These are phyloP conservation scores for Heliconius melpomene DNA, from an alignment of 1,140 invertebrate species.

Conservation along the genomic window DNA sequence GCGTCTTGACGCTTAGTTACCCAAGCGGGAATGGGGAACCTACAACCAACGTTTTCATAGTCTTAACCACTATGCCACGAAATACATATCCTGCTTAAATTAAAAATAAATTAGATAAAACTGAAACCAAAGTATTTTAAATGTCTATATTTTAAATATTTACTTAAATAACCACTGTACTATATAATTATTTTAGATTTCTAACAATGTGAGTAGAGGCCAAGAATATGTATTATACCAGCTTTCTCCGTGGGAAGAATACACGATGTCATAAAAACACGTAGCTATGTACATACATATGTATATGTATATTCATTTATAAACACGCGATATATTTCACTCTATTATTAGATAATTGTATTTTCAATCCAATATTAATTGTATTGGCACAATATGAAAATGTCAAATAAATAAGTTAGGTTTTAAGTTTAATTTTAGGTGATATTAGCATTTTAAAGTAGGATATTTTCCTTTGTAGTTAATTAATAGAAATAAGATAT, in stretches of 20 bases:
- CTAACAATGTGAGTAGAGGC: neutral
- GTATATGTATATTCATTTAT: neutral
- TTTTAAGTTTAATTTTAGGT: too few relatives aligned
- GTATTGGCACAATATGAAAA: too few relatives aligned
- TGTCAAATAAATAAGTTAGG: too few relatives aligned
- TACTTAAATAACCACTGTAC: neutral
- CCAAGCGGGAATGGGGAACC: too few relatives aligned
- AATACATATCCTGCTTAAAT: neutral
- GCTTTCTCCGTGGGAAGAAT: conserved; percentile 39
- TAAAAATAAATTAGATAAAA: neutral
- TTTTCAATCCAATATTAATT: too few relatives aligned
- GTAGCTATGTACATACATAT: neutral
- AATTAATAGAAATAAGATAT: too few relatives aligned
- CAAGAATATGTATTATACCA: conserved; percentile 6
- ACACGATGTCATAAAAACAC: conserved; percentile 36
- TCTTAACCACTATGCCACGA: too few relatives aligned
- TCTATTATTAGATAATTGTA: neutral
- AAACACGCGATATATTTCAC: neutral
- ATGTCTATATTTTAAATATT: too few relatives aligned
- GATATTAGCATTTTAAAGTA: too few relatives aligned
- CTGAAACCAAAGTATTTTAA: neutral
- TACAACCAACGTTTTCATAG: too few relatives aligned
- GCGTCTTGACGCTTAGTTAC: too few relatives aligned
- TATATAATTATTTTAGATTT: neutral
- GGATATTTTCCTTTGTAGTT: too few relatives aligned